These are phyloP conservation scores for Trichonephila clavipes DNA, from an alignment of 1,140 invertebrate species.

Conservation along the genomic window DNA sequence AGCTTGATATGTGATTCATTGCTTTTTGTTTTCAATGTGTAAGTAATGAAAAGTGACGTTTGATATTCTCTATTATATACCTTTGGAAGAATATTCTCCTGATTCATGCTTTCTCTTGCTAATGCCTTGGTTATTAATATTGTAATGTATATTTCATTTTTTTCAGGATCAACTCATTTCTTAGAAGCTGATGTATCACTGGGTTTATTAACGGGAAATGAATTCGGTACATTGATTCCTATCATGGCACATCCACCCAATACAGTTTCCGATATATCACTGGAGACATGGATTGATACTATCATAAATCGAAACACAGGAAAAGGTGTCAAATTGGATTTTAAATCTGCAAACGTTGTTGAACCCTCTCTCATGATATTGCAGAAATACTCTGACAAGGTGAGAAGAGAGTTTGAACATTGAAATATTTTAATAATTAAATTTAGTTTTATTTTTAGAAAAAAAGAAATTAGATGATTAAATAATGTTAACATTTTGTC, in stretches of 20 bases:
- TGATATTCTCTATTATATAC: too few species aligned
- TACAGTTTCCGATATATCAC: conserved; percentile 87
- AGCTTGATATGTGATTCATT: too few species aligned
- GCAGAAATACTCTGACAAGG: conserved; percentile 81
- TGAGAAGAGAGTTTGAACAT: conserved; percentile 77
- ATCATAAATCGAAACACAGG: conserved; percentile 82
- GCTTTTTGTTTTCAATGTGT: too few species aligned
- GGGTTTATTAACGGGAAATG: conserved; percentile 83
- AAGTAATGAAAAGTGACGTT: too few species aligned
- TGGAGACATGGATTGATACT: conserved; percentile 86
- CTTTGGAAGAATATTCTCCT: too few species aligned
- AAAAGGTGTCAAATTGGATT: conserved; percentile 92
- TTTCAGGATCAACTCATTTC: conserved; percentile 85
- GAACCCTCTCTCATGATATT: conserved; percentile 85
- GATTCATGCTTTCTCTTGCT: too few species aligned
- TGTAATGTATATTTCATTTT: not conserved
- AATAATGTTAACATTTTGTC: too few species aligned
- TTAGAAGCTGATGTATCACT: conserved; percentile 92
- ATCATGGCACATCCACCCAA: conserved; percentile 94
- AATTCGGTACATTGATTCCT: conserved; percentile 83
- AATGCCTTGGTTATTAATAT: too few species aligned
- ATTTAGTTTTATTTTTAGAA: too few species aligned
- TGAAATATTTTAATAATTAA: too few species aligned
- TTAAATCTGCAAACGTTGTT: conserved; percentile 90
- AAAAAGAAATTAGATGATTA: too few species aligned